Conservation (phyloP, 2,888 invertebrate genomes). For the Sthenelais limicola region DNA sequence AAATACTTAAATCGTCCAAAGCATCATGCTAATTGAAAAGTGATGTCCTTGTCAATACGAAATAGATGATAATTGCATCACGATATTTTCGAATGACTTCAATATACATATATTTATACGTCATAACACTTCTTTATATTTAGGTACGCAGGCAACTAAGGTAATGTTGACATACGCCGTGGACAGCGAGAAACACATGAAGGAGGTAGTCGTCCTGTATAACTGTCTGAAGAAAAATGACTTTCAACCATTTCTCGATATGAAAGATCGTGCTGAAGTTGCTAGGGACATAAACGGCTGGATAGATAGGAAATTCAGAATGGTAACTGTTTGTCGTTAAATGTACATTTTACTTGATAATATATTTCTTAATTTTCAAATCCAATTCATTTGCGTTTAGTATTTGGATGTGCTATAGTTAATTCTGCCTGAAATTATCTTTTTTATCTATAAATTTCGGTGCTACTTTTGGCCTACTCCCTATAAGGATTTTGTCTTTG, state of each 20-base stretch:
- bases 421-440: too few relatives aligned
- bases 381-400: neutral
- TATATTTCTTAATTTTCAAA: neutral
- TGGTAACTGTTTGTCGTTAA: conserved; percentile 47
- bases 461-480: neutral
- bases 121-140: too few relatives aligned
- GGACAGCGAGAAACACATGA: conserved; percentile 57
- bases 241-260: conserved; percentile 60
- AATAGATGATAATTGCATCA: too few relatives aligned
- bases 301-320: conserved; percentile 54
- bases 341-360: neutral
- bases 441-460: neutral
- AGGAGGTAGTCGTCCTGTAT: conserved; percentile 59
- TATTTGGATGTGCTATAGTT: neutral
- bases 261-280: conserved; percentile 51
- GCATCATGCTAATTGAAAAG: too few relatives aligned
- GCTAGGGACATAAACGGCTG: conserved; percentile 50
- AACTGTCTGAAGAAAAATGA: conserved; percentile 61
- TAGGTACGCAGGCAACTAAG: neutral
- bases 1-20: too few relatives aligned
- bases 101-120: too few relatives aligned
- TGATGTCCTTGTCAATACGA: too few relatives aligned
- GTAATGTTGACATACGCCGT: conserved; percentile 62
- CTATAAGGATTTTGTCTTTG: neutral
- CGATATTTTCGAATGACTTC: too few relatives aligned